phyloP scores from a whole-genome alignment of 2,888 invertebrate species.

The Lochmaea crataegi region DNA sequence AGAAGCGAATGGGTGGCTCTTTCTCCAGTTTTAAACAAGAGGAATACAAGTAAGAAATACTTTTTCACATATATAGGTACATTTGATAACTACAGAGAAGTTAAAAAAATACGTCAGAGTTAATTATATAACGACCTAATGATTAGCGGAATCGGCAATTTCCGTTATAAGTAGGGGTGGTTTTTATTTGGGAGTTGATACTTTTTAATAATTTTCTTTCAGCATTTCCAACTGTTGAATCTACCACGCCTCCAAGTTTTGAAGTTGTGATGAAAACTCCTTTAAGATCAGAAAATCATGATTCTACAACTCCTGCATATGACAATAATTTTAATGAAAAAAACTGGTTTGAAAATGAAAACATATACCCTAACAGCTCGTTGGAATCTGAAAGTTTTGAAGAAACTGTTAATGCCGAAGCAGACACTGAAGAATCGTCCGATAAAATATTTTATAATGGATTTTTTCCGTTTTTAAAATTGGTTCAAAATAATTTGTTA shows the following conservation, averaged over 20 bases:
- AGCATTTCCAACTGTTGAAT: background rate
- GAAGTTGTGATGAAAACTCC: slow-evolving; percentile 41
- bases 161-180: too few relatives aligned
- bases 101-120: too few relatives aligned
- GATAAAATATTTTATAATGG: slow-evolving; percentile 34
- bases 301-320: slow-evolving; percentile 28
- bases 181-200: background rate
- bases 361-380: background rate
- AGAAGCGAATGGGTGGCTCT: slow-evolving; percentile 56
- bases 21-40: slow-evolving; percentile 45
- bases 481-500: slow-evolving; percentile 58
- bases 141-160: too few relatives aligned
- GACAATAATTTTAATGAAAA: slow-evolving; percentile 7
- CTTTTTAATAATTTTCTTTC: background rate
- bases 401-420: background rate
- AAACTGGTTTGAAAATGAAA: background rate
- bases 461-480: slow-evolving; percentile 52
- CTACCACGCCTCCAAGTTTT: slow-evolving; percentile 37
- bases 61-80: background rate
- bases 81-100: too few relatives aligned
- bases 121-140: too few relatives aligned
- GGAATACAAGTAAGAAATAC: slow-evolving; percentile 37
- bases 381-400: background rate
- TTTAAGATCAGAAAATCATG: background rate
- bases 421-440: slow-evolving; percentile 9